phyloP scores from a whole-genome alignment of 2,797 vertebrate genomes.

The Telmatherina bonti region DNA sequence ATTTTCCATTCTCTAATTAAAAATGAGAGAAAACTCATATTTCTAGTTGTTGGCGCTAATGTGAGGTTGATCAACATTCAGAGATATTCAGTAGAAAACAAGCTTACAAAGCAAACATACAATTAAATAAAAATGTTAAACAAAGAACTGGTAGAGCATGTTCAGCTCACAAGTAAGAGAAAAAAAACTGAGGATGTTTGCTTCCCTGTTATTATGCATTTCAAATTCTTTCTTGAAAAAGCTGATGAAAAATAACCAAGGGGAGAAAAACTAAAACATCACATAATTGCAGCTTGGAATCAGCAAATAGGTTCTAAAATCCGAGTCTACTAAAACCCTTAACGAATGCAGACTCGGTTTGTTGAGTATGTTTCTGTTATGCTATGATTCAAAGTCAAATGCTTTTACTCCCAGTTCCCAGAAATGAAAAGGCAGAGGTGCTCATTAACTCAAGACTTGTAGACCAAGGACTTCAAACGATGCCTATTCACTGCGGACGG shows the following conservation, averaged over 20 bases:
- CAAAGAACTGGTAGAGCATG: too few relatives aligned
- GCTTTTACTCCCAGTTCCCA: conserved; percentile 48
- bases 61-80: too few relatives aligned
- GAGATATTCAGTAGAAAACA: too few relatives aligned
- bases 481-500: conserved; percentile 28
- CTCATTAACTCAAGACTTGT: conserved; percentile 63
- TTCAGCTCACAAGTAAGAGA: neutral
- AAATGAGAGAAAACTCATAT: too few relatives aligned
- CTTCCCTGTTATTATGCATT: neutral
- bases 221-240: conserved; percentile 20
- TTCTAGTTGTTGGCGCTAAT: too few relatives aligned
- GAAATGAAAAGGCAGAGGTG: conserved; percentile 53
- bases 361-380: conserved; percentile 31
- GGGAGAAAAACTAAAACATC: conserved; percentile 37
- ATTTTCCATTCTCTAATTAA: too few relatives aligned
- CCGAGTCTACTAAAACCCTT: conserved; percentile 8
- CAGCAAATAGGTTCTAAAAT: conserved; percentile 48
- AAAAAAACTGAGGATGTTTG: neutral
- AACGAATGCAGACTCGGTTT: conserved; percentile 38
- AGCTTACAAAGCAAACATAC: too few relatives aligned
- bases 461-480: conserved; percentile 68
- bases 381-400: conserved; percentile 54
- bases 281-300: conserved; percentile 38
- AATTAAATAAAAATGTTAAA: too few relatives aligned
- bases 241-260: conserved; percentile 5